Conservation (phyloP, 64 coral and sea anemone genomes). For the Acropora tenuis region DNA sequence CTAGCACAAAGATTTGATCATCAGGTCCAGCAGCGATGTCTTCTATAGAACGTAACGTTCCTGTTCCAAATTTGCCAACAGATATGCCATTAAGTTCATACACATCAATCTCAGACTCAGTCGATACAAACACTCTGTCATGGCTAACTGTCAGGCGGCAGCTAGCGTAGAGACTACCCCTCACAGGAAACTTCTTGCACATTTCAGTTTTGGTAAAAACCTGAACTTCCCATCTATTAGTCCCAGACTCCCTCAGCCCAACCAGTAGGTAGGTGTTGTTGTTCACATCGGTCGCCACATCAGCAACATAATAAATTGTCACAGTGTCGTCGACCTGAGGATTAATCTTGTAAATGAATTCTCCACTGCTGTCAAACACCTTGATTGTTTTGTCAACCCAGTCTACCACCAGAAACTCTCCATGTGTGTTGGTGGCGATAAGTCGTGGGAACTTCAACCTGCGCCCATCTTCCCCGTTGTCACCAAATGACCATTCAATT, state of each 20-base stretch:
- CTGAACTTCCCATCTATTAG: neutral
- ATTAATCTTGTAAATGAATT: constrained; percentile 12
- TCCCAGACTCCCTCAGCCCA: neutral
- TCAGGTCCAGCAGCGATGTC: constrained; percentile 1
- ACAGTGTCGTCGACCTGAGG: neutral
- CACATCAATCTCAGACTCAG: neutral
- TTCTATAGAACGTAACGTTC: neutral
- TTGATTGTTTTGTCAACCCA: neutral
- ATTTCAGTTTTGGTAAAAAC: neutral
- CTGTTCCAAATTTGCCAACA: neutral
- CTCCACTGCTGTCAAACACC: neutral
- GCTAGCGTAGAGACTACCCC: too few relatives aligned
- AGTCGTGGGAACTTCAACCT: neutral
- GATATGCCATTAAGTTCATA: constrained; percentile 7
- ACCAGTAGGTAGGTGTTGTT: constrained; percentile 9
- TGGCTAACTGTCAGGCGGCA: neutral
- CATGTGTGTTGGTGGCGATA: neutral
- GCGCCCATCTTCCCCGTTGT: neutral
- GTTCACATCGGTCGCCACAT: constrained; percentile 24
- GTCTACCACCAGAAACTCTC: neutral
- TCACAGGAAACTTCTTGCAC: neutral
- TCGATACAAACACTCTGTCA: constrained; percentile 20
- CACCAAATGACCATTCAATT: neutral
- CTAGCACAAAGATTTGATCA: constrained; percentile 9
- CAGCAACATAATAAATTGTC: neutral